phyloP scores from a whole-genome alignment of 2,113 vertebrate species.

The Rhineura floridana region DNA sequence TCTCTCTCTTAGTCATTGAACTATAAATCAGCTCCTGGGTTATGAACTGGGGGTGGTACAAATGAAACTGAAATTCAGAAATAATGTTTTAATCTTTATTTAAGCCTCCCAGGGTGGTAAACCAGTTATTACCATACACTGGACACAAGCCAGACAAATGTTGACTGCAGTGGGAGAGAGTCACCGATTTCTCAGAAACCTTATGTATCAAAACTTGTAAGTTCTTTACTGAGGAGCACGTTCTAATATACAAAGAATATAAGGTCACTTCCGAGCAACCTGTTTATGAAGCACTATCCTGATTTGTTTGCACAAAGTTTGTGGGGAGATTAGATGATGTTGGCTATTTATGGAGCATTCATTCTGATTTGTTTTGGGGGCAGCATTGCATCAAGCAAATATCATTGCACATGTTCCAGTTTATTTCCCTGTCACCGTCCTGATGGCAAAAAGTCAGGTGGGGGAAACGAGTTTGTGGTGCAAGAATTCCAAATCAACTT shows the following conservation, averaged over 20 bases:
- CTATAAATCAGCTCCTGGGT: conserved; percentile 70
- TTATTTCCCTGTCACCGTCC: no score
- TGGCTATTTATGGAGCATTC: no score
- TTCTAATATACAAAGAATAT: neutral
- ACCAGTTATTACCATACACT: conserved; percentile 14
- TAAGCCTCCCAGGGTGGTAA: conserved; percentile 39
- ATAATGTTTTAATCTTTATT: conserved; percentile 46
- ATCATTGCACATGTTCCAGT: no score
- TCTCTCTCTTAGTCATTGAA: conserved; percentile 52
- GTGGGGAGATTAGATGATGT: no score
- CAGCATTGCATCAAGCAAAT: no score
- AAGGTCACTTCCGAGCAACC: no score
- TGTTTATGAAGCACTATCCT: no score
- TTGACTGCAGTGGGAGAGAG: neutral
- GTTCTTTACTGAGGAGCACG: neutral
- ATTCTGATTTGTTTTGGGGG: no score
- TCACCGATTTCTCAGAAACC: neutral
- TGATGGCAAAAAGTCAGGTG: no score
- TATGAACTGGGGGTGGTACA: conserved; percentile 20
- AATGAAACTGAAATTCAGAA: conserved; percentile 39
- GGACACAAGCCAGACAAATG: neutral
- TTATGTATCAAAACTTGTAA: neutral
- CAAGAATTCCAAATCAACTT: no score
- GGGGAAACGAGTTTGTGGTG: no score
- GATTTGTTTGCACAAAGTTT: no score